Evolutionary conservation across 2,888 invertebrate species (phyloP), one percentile per base, ranked within the genome.

Genomic region (Andrena praecox): DNA sequence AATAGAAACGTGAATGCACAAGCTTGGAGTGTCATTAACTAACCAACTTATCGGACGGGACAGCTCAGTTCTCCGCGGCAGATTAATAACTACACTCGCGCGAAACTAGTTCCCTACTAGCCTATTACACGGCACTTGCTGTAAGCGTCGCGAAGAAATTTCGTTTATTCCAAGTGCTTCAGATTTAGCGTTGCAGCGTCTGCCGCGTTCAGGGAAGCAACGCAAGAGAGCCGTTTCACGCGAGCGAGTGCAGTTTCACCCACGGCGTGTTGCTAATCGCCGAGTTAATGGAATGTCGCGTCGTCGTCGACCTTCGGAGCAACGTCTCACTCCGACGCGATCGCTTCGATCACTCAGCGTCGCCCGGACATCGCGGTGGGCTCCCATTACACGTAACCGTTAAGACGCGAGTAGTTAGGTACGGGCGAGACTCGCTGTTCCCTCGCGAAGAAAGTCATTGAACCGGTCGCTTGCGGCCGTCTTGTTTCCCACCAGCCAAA

Each of bases 271-370:
- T 24, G 56, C 24, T 24, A 56, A 27, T 24, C 56, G 56, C 8
- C 56, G 4, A 56, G 52, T 60, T 35, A 62, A 71, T 54, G 78
- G 72, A 59, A 68, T 52, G 79, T 69, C 68, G 63, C 68, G 35
- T 68, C 29, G 62, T 20, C 31, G 52, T 24, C 68, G 80, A 70
- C 68, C 80, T 78, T 80, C 80, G 35, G 42, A 5, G 16, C 76
- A 52, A 50, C n/a, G 54, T 68, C 27, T 35, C 29, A 20, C 12
- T 62, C 42, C 33, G 24, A 27, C 16, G 6, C 48, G 56, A 31
- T 2, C 56, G 6, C 31, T 60, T 31, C 48, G 70, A 70, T 60
- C 70, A 20, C 24, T 24, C 24, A 27, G 24, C 20, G 20, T n/a
- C 48, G 27, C 42, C 10, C 16, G n/a, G 7, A n/a, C 71, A 29